Percentiles rank a stretch among this genome's conserved stretches.
Evolutionary conservation across 2,113 vertebrate genomes (phyloP).

Genomic region (Pachypanchax playfairii): DNA sequence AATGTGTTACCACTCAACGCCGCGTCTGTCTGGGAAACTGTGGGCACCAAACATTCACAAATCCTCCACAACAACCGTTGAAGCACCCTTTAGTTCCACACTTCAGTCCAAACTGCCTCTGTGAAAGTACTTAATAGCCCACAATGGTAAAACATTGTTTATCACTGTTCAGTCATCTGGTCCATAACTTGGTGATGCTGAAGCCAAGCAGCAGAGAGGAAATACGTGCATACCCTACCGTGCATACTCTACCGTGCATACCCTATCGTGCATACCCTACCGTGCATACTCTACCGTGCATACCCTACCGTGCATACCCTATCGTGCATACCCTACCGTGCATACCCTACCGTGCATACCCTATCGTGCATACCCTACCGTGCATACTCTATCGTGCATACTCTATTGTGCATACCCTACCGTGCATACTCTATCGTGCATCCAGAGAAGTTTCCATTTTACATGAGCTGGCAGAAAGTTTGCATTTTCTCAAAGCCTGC

Average conservation of each 20-base stretch:
- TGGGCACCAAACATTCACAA: constrained; percentile 42
- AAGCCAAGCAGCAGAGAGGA: constrained; percentile 2
- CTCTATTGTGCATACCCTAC: constrained; percentile 6
- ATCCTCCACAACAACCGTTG: constrained; percentile 56
- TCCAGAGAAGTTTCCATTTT: constrained; percentile 5
- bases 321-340: no score
- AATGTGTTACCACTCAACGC: constrained; percentile 5
- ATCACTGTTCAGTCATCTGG: constrained; percentile 47
- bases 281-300: no score
- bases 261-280: constrained; percentile 4
- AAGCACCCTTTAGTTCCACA: constrained; percentile 63
- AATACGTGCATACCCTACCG: constrained; percentile 3
- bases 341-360: constrained; percentile 2
- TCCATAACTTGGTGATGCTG: constrained; percentile 28
- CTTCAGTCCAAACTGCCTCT: constrained; percentile 64
- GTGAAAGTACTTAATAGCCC: constrained; percentile 62
- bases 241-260: neutral
- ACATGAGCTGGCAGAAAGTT: constrained; percentile 15
- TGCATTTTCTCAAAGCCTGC: constrained; percentile 26
- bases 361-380: constrained; percentile 4
- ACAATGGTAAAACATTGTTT: constrained; percentile 67
- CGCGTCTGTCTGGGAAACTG: constrained; percentile 46
- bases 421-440: no score
- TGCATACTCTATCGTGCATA: no score
- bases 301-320: neutral